A percentile compares a stretch with the other conserved stretches of the same genome.
Evolutionary conservation across 2,888 invertebrate genomes (phyloP).

Genomic region (Habroteleia sp.): DNA sequence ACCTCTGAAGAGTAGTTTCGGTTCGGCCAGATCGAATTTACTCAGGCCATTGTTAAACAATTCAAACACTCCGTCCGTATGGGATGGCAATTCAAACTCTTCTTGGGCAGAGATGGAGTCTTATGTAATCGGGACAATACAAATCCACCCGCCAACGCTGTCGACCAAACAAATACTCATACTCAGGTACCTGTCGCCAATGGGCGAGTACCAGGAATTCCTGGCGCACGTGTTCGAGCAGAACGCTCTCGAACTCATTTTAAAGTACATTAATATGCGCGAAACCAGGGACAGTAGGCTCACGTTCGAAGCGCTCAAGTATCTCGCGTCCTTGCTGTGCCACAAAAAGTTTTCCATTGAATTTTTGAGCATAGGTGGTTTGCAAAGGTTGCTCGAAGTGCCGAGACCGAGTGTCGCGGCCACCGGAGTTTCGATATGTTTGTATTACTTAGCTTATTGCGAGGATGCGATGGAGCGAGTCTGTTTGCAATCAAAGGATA

Average conservation of each 20-base stretch:
- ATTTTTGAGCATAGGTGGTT: conserved; percentile 93
- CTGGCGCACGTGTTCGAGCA: conserved; percentile 96
- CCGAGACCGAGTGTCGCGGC: conserved; percentile 97
- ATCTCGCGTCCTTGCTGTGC: conserved; percentile 95
- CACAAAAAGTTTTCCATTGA: conserved; percentile 99
- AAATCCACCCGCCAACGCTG: conserved; percentile 93
- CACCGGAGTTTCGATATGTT: conserved; percentile 96
- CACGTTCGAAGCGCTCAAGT: conserved; percentile 98
- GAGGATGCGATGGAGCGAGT: conserved; percentile 99
- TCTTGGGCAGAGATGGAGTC: conserved; percentile 96
- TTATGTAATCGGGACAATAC: conserved; percentile 93
- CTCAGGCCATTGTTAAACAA: conserved; percentile 36
- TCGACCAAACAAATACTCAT: conserved; percentile 96
- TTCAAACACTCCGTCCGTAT: conserved; percentile 17
- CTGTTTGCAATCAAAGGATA: conserved; percentile 90
- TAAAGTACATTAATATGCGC: conserved; percentile 93
- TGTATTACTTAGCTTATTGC: conserved; percentile 98
- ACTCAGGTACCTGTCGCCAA: conserved; percentile 95
- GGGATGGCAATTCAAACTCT: conserved; percentile 84
- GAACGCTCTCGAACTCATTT: conserved; percentile 93
- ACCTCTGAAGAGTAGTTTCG: conserved; percentile 58
- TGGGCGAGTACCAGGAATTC: conserved; percentile 99
- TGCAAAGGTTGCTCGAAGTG: conserved; percentile 92
- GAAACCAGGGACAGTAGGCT: conserved; percentile 94
- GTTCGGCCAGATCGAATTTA: conserved; percentile 60